Percentiles rank a stretch among this genome's conserved stretches.
Conservation (phyloP, 2,797 vertebrate species). For the Crypturellus tataupa region DNA sequence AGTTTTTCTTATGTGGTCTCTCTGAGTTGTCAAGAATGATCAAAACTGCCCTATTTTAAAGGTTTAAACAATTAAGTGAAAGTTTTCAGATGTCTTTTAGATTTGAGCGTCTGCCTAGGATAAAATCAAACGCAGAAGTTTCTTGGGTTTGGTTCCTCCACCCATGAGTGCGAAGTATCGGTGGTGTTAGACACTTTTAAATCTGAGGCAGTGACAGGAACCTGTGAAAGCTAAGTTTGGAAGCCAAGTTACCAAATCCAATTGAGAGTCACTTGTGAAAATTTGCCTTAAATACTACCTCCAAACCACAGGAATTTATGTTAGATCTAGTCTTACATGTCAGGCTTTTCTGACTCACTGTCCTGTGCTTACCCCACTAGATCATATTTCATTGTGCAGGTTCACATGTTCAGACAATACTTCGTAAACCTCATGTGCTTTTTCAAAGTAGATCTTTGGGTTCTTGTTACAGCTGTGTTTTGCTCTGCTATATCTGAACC, state of each 20-base stretch:
- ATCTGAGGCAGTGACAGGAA: neutral
- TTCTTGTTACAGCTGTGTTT: conserved; percentile 4
- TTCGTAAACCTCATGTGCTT: neutral
- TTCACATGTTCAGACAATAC: neutral
- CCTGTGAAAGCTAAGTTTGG: neutral
- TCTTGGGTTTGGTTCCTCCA: neutral
- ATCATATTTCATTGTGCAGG: neutral
- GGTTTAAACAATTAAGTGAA: neutral
- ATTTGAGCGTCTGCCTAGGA: neutral
- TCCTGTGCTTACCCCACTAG: neutral
- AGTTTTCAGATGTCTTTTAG: neutral
- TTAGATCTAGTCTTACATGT: neutral
- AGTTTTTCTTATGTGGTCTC: neutral
- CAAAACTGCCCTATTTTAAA: neutral
- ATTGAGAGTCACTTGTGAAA: neutral
- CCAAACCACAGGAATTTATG: neutral
- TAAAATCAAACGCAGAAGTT: neutral
- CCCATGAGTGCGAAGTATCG: fast-evolving
- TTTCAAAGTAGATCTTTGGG: conserved; percentile 24
- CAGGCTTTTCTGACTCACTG: conserved; percentile 30
- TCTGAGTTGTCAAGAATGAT: neutral
- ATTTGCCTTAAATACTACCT: neutral
- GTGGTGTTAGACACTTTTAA: neutral
- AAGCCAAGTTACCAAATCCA: neutral
- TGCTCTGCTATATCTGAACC: conserved; percentile 3